These are phyloP conservation scores for Tautogolabrus adspersus DNA, from an alignment of 2,113 vertebrate genomes.

Conservation along the genomic window DNA sequence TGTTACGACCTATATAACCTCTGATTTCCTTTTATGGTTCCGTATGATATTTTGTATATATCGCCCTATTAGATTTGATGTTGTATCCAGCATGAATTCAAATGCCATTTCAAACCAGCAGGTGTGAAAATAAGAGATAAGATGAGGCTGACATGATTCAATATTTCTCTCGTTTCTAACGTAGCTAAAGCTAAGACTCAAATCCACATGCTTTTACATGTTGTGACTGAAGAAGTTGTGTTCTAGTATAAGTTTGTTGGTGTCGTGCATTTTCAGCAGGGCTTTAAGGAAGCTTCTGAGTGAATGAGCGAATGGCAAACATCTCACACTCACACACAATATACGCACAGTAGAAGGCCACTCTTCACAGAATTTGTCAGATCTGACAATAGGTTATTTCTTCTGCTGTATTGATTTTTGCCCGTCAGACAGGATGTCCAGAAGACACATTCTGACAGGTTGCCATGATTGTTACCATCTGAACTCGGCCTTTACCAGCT, in stretches of 20 bases:
- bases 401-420: conserved; percentile 56
- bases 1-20: not conserved
- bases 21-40: not conserved
- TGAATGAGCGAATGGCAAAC: conserved; percentile 2
- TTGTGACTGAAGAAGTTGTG: too few relatives aligned
- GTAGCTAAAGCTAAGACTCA: too few relatives aligned
- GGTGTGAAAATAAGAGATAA: not conserved
- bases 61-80: too few relatives aligned
- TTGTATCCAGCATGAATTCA: too few relatives aligned
- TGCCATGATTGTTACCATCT: conserved; percentile 47
- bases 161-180: too few relatives aligned
- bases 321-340: not conserved
- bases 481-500: conserved; percentile 49
- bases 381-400: conserved; percentile 48
- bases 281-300: conserved; percentile 10
- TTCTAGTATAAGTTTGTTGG: not conserved
- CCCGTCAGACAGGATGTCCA: conserved; percentile 45
- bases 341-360: not conserved
- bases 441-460: conserved; percentile 41
- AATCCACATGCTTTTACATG: too few relatives aligned
- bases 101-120: not conserved
- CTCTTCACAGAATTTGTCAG: conserved; percentile 28
- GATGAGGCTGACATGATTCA: too few relatives aligned
- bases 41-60: too few relatives aligned
- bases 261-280: not conserved